Evolutionary conservation across 2,113 vertebrate species (phyloP).

Genomic region (Alexandromys fortis): DNA sequence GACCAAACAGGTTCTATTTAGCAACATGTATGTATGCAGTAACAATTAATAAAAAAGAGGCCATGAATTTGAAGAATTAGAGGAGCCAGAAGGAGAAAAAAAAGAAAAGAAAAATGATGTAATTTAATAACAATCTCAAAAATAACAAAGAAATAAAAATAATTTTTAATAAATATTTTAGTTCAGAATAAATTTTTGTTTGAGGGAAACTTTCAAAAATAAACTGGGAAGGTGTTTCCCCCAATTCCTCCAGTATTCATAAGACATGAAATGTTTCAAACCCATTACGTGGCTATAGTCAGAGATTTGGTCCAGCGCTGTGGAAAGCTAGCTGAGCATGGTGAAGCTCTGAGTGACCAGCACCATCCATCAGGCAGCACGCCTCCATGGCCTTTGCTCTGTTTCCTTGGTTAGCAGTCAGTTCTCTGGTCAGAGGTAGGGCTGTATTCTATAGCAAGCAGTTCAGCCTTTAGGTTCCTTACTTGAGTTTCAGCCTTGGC

Average conservation of each 20-base stretch:
- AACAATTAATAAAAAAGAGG: not conserved
- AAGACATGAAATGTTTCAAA: not conserved
- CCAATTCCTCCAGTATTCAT: not conserved
- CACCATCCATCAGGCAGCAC: not conserved
- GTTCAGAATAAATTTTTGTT: conserved; percentile 8
- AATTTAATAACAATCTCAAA: not conserved
- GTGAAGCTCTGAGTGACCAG: not conserved
- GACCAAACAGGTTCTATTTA: not conserved
- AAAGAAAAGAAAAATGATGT: not conserved
- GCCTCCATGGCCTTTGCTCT: too few relatives aligned
- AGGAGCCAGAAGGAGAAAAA: not conserved
- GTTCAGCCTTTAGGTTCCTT: not conserved
- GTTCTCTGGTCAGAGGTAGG: not conserved
- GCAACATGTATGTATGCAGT: not conserved
- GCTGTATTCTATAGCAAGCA: not conserved
- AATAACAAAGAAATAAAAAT: not conserved
- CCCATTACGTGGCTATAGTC: not conserved
- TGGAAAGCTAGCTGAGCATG: not conserved
- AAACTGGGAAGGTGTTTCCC: not conserved
- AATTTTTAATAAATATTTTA: not conserved
- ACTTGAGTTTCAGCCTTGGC: not conserved
- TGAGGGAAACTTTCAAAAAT: not conserved
- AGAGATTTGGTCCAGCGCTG: not conserved
- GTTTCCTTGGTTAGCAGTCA: not conserved
- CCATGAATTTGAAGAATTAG: not conserved